These are phyloP conservation scores for Cecropterus lyciades DNA, from an alignment of 1,140 invertebrate genomes.

Conservation along the genomic window DNA sequence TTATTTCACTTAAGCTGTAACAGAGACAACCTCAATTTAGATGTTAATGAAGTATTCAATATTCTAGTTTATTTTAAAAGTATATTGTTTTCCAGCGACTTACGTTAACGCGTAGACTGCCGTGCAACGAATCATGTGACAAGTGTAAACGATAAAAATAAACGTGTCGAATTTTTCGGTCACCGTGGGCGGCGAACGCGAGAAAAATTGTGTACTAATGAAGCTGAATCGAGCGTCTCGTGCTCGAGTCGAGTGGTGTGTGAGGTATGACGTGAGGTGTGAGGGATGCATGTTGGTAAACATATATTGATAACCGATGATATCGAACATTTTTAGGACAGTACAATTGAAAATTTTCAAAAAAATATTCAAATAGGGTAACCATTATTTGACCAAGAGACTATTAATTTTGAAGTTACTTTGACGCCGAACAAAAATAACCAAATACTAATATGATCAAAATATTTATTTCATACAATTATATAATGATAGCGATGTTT, in stretches of 20 bases:
- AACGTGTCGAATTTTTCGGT: background rate
- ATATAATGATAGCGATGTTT: too few species aligned
- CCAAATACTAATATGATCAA: too few species aligned
- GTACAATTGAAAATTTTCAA: too few species aligned
- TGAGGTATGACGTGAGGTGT: too few species aligned
- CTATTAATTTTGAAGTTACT: too few species aligned
- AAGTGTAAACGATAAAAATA: background rate
- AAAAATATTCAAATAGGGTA: too few species aligned
- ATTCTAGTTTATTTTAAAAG: background rate
- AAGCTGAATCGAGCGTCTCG: background rate
- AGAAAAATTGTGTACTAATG: slow-evolving; percentile 7
- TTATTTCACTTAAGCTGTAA: background rate
- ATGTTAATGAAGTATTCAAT: background rate
- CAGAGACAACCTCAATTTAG: background rate
- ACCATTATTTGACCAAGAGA: too few species aligned
- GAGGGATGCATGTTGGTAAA: too few species aligned
- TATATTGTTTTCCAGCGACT: background rate
- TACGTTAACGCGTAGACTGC: background rate
- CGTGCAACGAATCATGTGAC: background rate
- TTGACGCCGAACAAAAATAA: too few species aligned
- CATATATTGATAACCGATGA: too few species aligned
- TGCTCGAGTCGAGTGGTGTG: background rate
- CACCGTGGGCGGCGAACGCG: background rate
- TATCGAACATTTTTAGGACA: too few species aligned
- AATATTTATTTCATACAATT: too few species aligned